Base-by-base conservation (phyloP, 2,113 vertebrate genomes). In the Mastomys natalensis region DNA sequence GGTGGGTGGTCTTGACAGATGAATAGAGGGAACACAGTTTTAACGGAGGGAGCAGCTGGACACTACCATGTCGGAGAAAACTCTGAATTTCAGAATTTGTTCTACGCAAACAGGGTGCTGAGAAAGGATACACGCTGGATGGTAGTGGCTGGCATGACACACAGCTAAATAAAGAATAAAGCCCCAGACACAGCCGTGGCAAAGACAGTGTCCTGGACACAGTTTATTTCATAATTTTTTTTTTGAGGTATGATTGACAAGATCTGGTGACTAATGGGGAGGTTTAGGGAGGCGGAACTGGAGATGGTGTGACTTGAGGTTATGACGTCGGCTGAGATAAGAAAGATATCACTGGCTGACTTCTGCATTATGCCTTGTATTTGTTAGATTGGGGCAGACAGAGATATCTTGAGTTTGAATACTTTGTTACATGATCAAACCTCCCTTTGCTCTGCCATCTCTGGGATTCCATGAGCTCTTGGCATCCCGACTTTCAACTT, bases 361-460 rank as follows among this genome's bases (percentile, higher is more conserved):
- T 87, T 85, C 62, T 93, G 19, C 76, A 77, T 43, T 87, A 62
- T 37, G 37, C 4, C 70, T 78, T 89, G 48, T 11, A 70, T 89
- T 96, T 92, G n/a, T 89, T 72, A 29, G 48, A 26, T n/a, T 64
- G 68, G 78, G n/a, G 80, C 90, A 88, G 58, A 80, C 2, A 51
- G 60, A 90, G 48, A 17, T 85, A 60, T 43, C 91, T 94, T 70
- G 51, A 89, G 10, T 66, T 76, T 92, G 64, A 93, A 29, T 93
- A 76, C 64, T 72, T 93, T 77, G 58, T 87, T n/a, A 70, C 0
- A 5, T 19, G 26, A 21, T 74, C 10, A 90, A 93, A 86, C 51
- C 53, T 58, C 37, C 4, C 22, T 64, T 45, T 55, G 26, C 53
- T 55, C 53, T 22, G 11, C 40, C 10, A 3, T 22, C 26, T 81